Percentiles rank a stretch among this genome's conserved stretches.
These are phyloP conservation scores for Bufo gargarizans DNA, from an alignment of 2,113 vertebrate genomes.

Conservation along the genomic window DNA sequence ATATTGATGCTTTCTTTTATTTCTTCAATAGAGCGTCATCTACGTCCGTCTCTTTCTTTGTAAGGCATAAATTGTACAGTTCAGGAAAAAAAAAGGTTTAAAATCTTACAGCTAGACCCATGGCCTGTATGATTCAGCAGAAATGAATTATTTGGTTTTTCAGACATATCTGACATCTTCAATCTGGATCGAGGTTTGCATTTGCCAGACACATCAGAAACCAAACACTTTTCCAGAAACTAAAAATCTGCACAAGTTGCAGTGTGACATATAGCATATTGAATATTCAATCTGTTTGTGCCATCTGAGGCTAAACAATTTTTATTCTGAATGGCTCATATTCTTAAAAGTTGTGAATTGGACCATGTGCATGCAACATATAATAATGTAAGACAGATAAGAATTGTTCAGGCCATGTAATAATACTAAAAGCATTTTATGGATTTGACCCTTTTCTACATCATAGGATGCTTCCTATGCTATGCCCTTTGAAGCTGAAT, in stretches of 20 bases:
- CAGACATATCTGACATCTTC: neutral
- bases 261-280: neutral
- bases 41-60: neutral
- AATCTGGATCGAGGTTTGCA: neutral
- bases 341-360: neutral
- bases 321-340: neutral
- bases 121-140: neutral
- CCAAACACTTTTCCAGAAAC: neutral
- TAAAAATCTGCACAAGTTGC: no score
- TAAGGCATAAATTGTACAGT: neutral
- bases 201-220: neutral
- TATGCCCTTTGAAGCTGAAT: no score
- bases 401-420: no score
- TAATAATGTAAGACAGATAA: no score
- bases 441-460: neutral
- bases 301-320: neutral
- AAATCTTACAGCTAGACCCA: neutral
- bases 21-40: neutral
- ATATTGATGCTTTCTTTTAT: constrained; percentile 32
- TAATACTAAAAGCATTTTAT: neutral
- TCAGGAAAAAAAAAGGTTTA: no score
- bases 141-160: neutral
- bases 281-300: neutral
- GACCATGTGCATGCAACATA: no score
- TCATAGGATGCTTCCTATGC: neutral